phyloP scores from a whole-genome alignment of 2,113 vertebrate species.

The Bubo blakistoni region DNA sequence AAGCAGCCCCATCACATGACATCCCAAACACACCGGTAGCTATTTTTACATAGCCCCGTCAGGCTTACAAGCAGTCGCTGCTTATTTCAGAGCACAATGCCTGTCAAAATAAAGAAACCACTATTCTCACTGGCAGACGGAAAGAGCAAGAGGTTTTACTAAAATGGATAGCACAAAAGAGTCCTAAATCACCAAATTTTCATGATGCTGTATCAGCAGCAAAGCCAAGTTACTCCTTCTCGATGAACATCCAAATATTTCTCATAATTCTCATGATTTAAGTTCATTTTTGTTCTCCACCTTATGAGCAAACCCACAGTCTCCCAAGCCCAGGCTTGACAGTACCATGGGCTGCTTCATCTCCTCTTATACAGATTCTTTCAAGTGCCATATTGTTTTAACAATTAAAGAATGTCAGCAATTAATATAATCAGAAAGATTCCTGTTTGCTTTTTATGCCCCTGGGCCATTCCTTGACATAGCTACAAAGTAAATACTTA shows the following conservation, averaged over 20 bases:
- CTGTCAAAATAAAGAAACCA: not conserved
- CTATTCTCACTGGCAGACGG: not conserved
- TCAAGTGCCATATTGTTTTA: not conserved
- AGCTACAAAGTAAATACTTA: not conserved
- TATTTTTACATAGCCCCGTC: not conserved
- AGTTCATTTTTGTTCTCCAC: not conserved
- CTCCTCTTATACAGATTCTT: not conserved
- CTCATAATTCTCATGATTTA: not conserved
- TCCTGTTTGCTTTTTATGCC: not conserved
- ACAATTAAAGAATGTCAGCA: not conserved
- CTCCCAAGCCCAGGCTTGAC: not conserved
- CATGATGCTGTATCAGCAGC: not conserved
- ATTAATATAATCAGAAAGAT: not conserved
- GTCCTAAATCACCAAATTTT: not conserved
- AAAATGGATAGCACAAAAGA: not conserved
- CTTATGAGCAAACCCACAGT: not conserved
- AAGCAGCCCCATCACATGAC: not conserved
- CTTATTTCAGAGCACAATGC: not conserved
- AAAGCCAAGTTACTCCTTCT: not conserved
- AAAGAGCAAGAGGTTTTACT: not conserved
- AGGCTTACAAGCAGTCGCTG: not conserved
- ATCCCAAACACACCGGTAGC: not conserved
- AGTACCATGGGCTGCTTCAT: fast-evolving
- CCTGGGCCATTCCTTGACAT: not conserved
- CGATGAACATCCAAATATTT: not conserved